Evolutionary conservation across 2,888 invertebrate species (phyloP).

Genomic region (Malthinus seriepunctatus): DNA sequence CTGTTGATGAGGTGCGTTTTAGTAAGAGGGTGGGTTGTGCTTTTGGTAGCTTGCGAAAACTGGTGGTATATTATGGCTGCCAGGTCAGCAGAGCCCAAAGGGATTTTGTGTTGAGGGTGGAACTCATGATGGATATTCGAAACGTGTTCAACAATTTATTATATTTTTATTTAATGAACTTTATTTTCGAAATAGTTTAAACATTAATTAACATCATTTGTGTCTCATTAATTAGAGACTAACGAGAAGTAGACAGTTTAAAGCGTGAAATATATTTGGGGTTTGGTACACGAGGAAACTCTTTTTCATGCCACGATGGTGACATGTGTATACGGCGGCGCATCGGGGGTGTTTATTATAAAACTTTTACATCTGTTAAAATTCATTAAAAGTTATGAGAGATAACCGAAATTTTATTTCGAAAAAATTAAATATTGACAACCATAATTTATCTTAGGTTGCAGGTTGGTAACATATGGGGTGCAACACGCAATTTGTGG

Average conservation of each 20-base stretch:
- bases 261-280: constrained; percentile 19
- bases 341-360: constrained; percentile 3
- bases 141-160: constrained; percentile 28
- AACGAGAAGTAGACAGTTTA: constrained; percentile 26
- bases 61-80: constrained; percentile 47
- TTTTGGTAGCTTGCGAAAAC: constrained; percentile 35
- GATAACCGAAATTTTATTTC: constrained; percentile 9
- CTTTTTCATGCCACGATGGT: constrained; percentile 21
- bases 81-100: constrained; percentile 45
- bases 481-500: constrained; percentile 44
- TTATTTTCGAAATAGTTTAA: not conserved
- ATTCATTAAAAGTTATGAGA: constrained; percentile 7
- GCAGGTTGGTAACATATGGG: constrained; percentile 45
- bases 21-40: constrained; percentile 27
- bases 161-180: constrained; percentile 15
- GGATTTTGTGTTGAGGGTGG: constrained; percentile 34
- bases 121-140: constrained; percentile 36
- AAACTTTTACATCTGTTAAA: constrained; percentile 16
- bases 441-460: constrained; percentile 41
- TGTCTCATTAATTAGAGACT: constrained; percentile 26
- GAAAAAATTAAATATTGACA: constrained; percentile 34
- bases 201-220: constrained; percentile 19
- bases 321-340: constrained; percentile 13
- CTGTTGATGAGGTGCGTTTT: constrained; percentile 32
- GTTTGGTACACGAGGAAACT: constrained; percentile 8